Conservation (phyloP, 2,113 vertebrate species). For the Trachemys scripta region DNA sequence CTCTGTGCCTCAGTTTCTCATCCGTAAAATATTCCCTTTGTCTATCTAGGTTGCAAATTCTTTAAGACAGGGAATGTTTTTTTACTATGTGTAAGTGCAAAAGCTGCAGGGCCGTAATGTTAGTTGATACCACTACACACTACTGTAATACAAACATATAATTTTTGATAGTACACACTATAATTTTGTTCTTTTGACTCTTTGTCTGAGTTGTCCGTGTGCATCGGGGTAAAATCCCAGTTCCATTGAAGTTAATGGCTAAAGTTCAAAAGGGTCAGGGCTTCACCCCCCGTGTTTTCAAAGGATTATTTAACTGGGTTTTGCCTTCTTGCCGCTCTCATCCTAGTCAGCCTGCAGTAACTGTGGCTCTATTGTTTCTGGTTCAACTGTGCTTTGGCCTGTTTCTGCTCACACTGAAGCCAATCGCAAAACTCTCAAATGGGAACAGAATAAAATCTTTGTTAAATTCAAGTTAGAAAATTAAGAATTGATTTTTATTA, state of each 20-base stretch:
- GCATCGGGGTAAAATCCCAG: not conserved
- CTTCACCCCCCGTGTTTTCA: not conserved
- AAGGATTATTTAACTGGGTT: slow-evolving; percentile 22
- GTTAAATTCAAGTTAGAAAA: slow-evolving; percentile 17
- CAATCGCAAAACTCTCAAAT: slow-evolving; percentile 25
- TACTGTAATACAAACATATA: not conserved
- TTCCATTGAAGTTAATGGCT: not conserved
- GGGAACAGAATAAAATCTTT: slow-evolving; percentile 36
- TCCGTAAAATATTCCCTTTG: not conserved
- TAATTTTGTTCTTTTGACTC: not conserved
- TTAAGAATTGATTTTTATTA: slow-evolving; percentile 18
- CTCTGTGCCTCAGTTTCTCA: not conserved
- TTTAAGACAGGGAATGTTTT: not conserved
- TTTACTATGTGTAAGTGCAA: not conserved
- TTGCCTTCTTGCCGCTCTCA: slow-evolving; percentile 9
- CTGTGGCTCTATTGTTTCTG: slow-evolving; percentile 1
- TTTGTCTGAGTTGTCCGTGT: not conserved
- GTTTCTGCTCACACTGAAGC: not conserved
- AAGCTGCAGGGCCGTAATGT: not conserved
- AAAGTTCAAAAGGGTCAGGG: not conserved
- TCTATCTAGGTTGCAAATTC: not conserved
- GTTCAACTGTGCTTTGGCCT: slow-evolving; percentile 19
- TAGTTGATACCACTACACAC: not conserved
- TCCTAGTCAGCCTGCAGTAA: slow-evolving; percentile 19
- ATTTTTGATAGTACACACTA: not conserved